Percentiles rank a stretch among this genome's conserved stretches.
Evolutionary conservation across 2,797 vertebrate species (phyloP).

Genomic region (Clarias laeviceps): DNA sequence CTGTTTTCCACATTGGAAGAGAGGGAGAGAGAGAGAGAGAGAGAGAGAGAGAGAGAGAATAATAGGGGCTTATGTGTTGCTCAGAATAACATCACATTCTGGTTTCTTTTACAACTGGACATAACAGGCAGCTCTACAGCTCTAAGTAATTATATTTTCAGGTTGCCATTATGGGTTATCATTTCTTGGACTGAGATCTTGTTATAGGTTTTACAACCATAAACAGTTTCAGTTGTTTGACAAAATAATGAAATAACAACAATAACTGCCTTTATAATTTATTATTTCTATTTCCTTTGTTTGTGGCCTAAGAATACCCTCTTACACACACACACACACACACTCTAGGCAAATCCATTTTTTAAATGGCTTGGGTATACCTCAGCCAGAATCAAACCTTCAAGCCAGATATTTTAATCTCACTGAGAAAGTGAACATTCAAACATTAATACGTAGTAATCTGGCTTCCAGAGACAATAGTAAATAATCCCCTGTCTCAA

Average conservation of each 20-base stretch:
- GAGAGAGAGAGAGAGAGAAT: background rate
- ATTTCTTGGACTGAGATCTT: conserved; percentile 29
- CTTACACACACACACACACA: background rate
- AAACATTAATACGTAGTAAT: conserved; percentile 2
- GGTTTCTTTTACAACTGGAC: conserved; percentile 1
- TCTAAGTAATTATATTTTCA: conserved; percentile 4
- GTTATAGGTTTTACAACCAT: conserved; percentile 34
- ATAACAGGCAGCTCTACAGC: conserved; percentile 28
- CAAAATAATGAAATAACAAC: conserved; percentile 24
- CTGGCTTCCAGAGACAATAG: background rate
- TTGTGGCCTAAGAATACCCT: background rate
- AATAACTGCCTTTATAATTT: background rate
- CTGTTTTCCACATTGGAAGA: background rate
- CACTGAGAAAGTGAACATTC: background rate
- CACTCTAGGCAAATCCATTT: background rate
- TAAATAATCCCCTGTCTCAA: background rate
- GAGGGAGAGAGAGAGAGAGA: background rate
- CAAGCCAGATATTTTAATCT: background rate
- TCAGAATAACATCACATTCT: conserved; percentile 6
- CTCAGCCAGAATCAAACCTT: background rate
- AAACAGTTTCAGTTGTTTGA: conserved; percentile 25
- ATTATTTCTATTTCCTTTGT: conserved; percentile 23
- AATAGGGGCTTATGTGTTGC: background rate
- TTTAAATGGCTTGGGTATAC: background rate
- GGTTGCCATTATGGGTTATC: conserved; percentile 8